These are phyloP conservation scores for Peromyscus aztecus DNA, from an alignment of 2,797 vertebrate species.

Conservation along the genomic window DNA sequence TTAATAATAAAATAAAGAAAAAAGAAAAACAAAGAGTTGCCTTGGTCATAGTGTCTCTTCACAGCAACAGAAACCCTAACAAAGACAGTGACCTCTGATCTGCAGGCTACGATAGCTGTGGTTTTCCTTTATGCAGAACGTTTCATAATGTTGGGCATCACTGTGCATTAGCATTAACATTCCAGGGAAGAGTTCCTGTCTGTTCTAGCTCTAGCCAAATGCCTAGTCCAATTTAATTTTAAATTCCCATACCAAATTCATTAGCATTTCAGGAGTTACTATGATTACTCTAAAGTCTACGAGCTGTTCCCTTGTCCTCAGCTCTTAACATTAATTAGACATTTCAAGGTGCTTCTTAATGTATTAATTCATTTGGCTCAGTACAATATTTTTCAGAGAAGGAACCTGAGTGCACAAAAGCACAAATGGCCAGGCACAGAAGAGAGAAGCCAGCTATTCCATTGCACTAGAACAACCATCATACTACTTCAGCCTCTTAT, in stretches of 20 bases:
- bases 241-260: background rate
- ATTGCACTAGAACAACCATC: background rate
- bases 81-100: background rate
- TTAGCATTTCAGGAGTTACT: background rate
- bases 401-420: background rate
- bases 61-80: background rate
- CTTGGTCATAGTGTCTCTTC: background rate
- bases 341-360: background rate
- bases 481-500: background rate
- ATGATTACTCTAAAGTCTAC: background rate
- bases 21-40: background rate
- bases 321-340: background rate
- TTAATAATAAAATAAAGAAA: too few species aligned
- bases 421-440: background rate
- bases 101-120: background rate
- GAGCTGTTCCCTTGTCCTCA: conserved; percentile 18
- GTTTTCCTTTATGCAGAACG: background rate
- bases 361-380: background rate
- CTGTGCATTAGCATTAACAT: background rate
- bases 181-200: background rate
- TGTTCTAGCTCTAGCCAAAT: background rate
- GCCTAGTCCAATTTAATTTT: background rate
- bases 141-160: background rate
- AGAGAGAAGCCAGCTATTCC: background rate
- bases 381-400: background rate